Evolutionary conservation across 2,888 invertebrate genomes (phyloP).

Genomic region (Invenusta paracnida): DNA sequence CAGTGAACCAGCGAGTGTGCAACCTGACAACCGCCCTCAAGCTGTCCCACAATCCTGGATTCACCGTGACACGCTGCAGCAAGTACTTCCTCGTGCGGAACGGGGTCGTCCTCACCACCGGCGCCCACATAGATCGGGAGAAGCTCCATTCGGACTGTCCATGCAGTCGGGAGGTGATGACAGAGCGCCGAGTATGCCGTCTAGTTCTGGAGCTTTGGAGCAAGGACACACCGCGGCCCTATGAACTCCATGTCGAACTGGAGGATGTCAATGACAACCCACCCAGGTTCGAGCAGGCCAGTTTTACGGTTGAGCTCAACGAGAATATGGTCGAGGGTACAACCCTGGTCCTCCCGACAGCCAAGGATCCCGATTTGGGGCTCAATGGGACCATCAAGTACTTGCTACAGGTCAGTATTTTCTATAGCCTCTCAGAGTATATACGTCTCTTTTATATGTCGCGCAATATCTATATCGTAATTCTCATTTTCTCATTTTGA

Average conservation of each 20-base stretch:
- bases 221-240: neutral
- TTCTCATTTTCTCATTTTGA: no score
- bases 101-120: neutral
- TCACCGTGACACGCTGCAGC: neutral
- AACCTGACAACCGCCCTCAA: neutral
- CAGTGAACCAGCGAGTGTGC: neutral
- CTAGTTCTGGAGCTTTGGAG: neutral
- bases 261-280: neutral
- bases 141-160: neutral
- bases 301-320: neutral
- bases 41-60: neutral
- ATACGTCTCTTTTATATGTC: no score
- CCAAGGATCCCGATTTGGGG: slow-evolving; percentile 28
- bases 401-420: neutral
- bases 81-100: neutral
- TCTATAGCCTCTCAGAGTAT: no score
- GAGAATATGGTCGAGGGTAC: neutral
- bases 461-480: no score
- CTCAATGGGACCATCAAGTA: slow-evolving; percentile 21
- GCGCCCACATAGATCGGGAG: neutral
- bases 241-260: neutral
- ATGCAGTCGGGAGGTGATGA: neutral
- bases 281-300: neutral
- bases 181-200: neutral
- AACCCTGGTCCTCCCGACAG: neutral